Base-by-base conservation (phyloP, 2,888 invertebrate species). In the Drosophila lacicola region DNA sequence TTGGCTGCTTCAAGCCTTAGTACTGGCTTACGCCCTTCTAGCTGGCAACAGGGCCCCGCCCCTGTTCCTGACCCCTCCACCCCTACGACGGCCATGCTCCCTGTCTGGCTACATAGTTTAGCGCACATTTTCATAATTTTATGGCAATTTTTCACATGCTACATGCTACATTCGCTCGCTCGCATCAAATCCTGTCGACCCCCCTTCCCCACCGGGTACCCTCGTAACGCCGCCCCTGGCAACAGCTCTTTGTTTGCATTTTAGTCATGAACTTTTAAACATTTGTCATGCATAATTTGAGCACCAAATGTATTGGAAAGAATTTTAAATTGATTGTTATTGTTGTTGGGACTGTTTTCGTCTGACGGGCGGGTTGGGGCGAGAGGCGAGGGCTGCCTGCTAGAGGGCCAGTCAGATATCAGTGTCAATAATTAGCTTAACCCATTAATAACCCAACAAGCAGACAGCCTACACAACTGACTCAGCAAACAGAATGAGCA, bases 231-330 rank as follows among this genome's bases (percentile, higher is more conserved):
- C 10, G 19, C 49, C 42, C 51, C 19, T 45, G 44, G 17, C 5
- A 41, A 19, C 10, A 57, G 72, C 69, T 62, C 78, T 70, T 78
- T 86, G 80, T 88, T 86, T 80, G 87, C 71, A 78, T 80, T 88
- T 82, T 86, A 87, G 84, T 82, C 86, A 88, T 86, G 87, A 88
- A 88, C 79, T 83, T 89, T 89, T 80, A 80, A 82, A 57, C 83
- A 89, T 88, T 88, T 86, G 84, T 82, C 89, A 90, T 90, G 90
- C 89, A 90, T 89, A 89, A 89, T 89, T 89, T 89, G 85, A 74
- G 74, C 79, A 65, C 74, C 78, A 88, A 90, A 89, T 89, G 90
- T 89, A 89, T 89, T 86, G 89, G 89, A 89, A 90, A 84, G 78
- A 90, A 90, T 88, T 86, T 86, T 75, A 90, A 89, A 89, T 90